Base-by-base conservation (phyloP, 2,113 vertebrate genomes). In the Loxodonta africana region DNA sequence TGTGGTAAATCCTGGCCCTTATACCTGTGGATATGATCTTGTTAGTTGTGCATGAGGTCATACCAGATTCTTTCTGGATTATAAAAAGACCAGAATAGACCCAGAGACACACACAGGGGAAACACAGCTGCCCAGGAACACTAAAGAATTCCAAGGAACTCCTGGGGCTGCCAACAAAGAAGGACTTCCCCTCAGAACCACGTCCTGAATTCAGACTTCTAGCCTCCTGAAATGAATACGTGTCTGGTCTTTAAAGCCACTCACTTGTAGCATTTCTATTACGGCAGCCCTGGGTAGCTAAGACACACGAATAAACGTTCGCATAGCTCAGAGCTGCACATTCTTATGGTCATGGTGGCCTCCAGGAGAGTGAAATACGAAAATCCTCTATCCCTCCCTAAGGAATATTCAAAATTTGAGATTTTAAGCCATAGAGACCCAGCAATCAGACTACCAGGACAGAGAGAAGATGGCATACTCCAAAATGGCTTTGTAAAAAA, bases 401-500 rank as follows among this genome's bases (percentile, higher is more conserved):
- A 92, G 44, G 26, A 84, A 80, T 62, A 76, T 78, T 53, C 51
- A 62, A 78, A 74, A 80, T 37, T 77, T 91, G 81, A 78, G 41
- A 60, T 53, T 91, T 87, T 90, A 57, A 73, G n/a, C 41, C 86
- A 4, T 53, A 41, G n/a, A 83, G 67, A 69, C 25, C 60, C 37
- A 84, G 65, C 21, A 71, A 20, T 82, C 88, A 90, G 53, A 21
- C 46, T 65, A 94, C 28, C 20, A n/a, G 37, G 33, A 86, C 48
- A 94, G 92, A 69, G 26, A 88, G 44, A 60, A 81, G 30, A 65
- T n/a, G 15, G 28, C 41, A 0, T 81, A 44, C 11, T 81, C 71
- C 46, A 88, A 51, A 88, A 60, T 80, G 37, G 46, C 30, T 51
- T 87, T 78, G n/a, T 85, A 25, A 69, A 94, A 93, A 91, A 86